phyloP scores from a whole-genome alignment of 2,113 vertebrate genomes.

The Etia nguti region DNA sequence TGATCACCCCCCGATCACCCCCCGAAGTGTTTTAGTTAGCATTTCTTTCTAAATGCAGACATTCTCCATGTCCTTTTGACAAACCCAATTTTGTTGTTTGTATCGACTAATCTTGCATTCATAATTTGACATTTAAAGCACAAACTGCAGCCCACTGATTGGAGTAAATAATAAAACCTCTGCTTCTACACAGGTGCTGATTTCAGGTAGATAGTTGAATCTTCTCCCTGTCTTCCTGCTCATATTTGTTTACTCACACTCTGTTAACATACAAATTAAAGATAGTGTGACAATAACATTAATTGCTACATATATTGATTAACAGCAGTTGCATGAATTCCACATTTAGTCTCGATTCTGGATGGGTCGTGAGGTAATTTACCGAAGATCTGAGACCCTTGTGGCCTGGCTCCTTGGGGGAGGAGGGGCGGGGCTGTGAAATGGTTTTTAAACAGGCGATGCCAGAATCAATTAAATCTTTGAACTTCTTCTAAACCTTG shows the following conservation, averaged over 20 bases:
- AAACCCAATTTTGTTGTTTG: neutral
- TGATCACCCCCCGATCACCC: neutral
- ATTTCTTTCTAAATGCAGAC: neutral
- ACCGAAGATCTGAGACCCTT: neutral
- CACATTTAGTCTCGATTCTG: neutral
- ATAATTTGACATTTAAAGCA: neutral
- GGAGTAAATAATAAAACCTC: neutral
- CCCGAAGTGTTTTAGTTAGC: neutral
- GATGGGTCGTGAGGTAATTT: neutral
- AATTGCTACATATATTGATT: neutral
- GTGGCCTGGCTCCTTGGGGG: neutral
- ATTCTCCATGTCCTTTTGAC: neutral
- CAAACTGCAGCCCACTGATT: neutral
- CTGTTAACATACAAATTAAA: neutral
- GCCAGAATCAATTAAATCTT: slow-evolving; percentile 38
- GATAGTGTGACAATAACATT: neutral
- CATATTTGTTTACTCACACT: neutral
- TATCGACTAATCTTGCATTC: neutral
- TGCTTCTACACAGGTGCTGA: neutral
- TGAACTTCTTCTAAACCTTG: slow-evolving; percentile 29
- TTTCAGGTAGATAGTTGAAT: neutral
- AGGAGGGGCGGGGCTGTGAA: neutral
- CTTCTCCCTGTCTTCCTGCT: neutral
- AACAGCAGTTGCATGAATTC: neutral
- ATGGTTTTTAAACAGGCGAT: neutral